phyloP scores from a whole-genome alignment of 2,113 vertebrate species.

The Hippocampus mohnikei region DNA sequence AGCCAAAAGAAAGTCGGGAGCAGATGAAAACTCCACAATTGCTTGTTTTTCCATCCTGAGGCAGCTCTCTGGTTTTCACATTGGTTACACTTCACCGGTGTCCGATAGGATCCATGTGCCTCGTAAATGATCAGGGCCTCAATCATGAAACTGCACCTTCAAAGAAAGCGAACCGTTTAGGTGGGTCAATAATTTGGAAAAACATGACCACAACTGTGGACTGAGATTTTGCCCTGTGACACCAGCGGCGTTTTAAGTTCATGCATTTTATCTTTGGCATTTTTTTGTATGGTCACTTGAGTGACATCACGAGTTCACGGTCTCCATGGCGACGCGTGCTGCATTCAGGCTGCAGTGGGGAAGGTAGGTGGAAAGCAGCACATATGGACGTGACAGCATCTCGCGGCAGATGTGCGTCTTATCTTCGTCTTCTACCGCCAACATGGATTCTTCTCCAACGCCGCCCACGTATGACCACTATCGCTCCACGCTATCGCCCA shows the following conservation, averaged over 20 bases:
- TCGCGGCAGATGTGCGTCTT: background rate
- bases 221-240: too few species aligned
- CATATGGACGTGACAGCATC: conserved; percentile 44
- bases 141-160: too few species aligned
- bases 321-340: background rate
- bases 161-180: too few species aligned
- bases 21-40: too few species aligned
- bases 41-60: too few species aligned
- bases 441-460: background rate
- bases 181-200: too few species aligned
- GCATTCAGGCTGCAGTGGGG: background rate
- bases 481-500: conserved; percentile 73
- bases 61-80: too few species aligned
- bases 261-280: background rate
- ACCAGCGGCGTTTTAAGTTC: background rate
- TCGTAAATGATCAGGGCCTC: too few species aligned
- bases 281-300: background rate
- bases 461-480: background rate
- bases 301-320: background rate
- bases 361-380: background rate
- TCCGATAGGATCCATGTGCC: too few species aligned
- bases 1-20: too few species aligned
- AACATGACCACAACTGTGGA: too few species aligned
- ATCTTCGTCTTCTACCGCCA: background rate
- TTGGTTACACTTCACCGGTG: too few species aligned